Conservation (phyloP, 2,888 invertebrate species). For the Hedychridium roseum region DNA sequence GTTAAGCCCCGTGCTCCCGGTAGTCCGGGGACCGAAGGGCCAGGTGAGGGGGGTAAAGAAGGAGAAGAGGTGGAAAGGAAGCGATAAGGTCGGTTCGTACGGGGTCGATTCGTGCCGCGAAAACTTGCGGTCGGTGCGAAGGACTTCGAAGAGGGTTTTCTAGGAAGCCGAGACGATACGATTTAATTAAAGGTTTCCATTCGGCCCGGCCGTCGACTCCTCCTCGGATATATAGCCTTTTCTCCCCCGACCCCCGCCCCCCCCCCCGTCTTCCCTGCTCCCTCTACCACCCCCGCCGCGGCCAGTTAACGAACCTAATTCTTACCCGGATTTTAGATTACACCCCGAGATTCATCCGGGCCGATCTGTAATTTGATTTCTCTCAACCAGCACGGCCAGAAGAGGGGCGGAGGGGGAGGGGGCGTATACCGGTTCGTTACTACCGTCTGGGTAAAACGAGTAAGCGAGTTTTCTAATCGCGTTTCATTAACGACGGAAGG, state of each 20-base stretch:
- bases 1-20: constrained; percentile 12
- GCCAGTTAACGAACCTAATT: constrained; percentile 43
- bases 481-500: constrained; percentile 14
- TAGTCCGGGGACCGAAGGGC: constrained; percentile 9
- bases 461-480: constrained; percentile 37
- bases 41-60: background rate
- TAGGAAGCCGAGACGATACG: constrained; percentile 28
- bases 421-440: constrained; percentile 31
- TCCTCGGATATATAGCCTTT: too few species aligned
- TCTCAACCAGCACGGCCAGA: constrained; percentile 7
- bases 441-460: constrained; percentile 11
- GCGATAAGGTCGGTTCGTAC: constrained; percentile 1
- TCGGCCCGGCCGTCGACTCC: too few species aligned
- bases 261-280: constrained; percentile 5
- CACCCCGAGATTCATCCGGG: constrained; percentile 30
- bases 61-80: background rate
- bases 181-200: constrained; percentile 36
- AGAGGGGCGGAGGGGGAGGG: background rate
- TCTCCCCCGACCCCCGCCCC: background rate
- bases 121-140: constrained; percentile 18
- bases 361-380: constrained; percentile 33
- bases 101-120: constrained; percentile 11
- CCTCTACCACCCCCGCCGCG: constrained; percentile 27
- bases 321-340: constrained; percentile 41
- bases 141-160: constrained; percentile 16